These are phyloP conservation scores for Crotalus horridus DNA, from an alignment of 2,113 vertebrate species.

Conservation along the genomic window DNA sequence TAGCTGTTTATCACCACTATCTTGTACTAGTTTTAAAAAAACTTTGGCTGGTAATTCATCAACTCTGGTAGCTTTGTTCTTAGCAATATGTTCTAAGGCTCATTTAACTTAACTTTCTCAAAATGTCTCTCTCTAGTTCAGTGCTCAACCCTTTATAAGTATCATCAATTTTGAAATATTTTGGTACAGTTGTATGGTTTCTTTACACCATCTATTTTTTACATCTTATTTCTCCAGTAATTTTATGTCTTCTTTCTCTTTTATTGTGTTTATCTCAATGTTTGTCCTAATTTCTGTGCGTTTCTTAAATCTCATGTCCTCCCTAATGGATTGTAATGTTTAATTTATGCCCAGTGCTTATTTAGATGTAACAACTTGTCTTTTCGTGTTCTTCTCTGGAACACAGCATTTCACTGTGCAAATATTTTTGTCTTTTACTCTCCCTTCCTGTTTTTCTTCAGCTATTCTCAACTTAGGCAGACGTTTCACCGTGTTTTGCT, in stretches of 20 bases:
- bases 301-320: not conserved
- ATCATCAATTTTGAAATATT: not conserved
- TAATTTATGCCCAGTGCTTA: not conserved
- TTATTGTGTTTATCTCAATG: not conserved
- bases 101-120: not conserved
- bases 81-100: not conserved
- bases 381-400: not conserved
- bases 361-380: not conserved
- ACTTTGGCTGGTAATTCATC: not conserved
- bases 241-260: not conserved
- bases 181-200: not conserved
- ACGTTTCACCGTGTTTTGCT: not conserved
- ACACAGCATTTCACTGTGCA: not conserved
- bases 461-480: not conserved
- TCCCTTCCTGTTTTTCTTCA: not conserved
- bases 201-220: not conserved
- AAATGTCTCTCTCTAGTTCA: not conserved
- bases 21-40: not conserved
- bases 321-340: not conserved
- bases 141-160: not conserved
- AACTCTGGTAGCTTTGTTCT: not conserved
- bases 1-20: not conserved
- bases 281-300: not conserved
- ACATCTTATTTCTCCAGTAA: not conserved
- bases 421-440: not conserved